Percentiles rank a stretch among this genome's conserved stretches.
These are phyloP conservation scores for Prunella strophiata DNA, from an alignment of 2,797 vertebrate genomes.

Conservation along the genomic window DNA sequence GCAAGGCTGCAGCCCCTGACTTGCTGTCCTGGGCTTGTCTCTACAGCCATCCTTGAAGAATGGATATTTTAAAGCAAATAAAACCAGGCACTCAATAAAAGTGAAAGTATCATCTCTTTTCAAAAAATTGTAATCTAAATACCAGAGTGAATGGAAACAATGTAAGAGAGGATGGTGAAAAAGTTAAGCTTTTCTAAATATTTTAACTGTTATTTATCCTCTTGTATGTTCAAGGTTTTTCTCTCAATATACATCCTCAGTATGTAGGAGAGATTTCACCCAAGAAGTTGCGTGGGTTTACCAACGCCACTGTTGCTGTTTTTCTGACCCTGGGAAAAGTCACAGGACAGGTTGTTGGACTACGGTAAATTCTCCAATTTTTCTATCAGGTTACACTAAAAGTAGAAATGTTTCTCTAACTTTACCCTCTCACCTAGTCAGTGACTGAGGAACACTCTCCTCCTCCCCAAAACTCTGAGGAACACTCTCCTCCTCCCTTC, in stretches of 20 bases:
- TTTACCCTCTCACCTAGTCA: neutral
- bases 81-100: neutral
- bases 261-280: conserved; percentile 93
- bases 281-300: conserved; percentile 86
- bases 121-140: neutral
- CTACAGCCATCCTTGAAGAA: neutral
- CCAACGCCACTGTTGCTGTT: conserved; percentile 85
- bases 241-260: conserved; percentile 86
- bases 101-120: neutral
- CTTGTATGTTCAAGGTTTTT: conserved; percentile 49
- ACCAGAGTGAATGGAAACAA: neutral
- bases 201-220: neutral
- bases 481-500: neutral
- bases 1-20: neutral
- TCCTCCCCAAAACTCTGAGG: neutral
- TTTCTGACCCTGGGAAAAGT: conserved; percentile 89
- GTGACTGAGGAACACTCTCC: neutral
- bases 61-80: neutral
- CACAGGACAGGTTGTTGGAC: conserved; percentile 86
- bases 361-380: conserved; percentile 78
- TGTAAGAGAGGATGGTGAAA: neutral
- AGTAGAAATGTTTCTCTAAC: neutral
- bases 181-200: neutral
- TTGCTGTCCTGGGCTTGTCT: neutral
- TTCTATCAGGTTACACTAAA: neutral